These are phyloP conservation scores for Drosophila lacertosa DNA, from an alignment of 1,140 invertebrate genomes.

Conservation along the genomic window DNA sequence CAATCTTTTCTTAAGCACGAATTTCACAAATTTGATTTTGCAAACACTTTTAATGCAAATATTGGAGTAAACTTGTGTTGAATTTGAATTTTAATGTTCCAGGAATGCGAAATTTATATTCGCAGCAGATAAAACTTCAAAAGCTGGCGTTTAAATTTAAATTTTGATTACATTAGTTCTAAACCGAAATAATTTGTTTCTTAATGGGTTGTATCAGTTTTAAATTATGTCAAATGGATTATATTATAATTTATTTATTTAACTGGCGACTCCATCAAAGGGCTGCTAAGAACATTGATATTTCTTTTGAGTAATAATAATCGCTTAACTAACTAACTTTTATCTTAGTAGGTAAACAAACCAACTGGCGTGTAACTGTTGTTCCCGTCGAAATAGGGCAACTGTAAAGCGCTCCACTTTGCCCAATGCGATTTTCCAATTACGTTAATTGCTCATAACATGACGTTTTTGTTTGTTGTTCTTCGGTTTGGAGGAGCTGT, in stretches of 20 bases:
- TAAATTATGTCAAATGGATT: too few species aligned
- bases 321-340: not conserved
- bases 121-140: not conserved
- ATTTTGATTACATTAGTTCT: too few species aligned
- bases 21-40: not conserved
- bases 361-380: not conserved
- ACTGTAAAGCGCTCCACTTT: constrained; percentile 48
- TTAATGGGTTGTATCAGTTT: too few species aligned
- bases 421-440: constrained; percentile 69
- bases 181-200: too few species aligned
- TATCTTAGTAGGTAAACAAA: not conserved
- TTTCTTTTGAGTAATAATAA: too few species aligned
- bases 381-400: constrained; percentile 46
- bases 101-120: not conserved
- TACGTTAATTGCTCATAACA: constrained; percentile 79
- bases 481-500: constrained; percentile 40
- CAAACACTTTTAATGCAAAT: not conserved
- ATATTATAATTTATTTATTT: too few species aligned
- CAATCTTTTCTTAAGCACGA: not conserved
- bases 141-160: too few species aligned
- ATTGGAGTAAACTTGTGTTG: not conserved
- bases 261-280: too few species aligned
- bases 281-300: too few species aligned
- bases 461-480: constrained; percentile 76
- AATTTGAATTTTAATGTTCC: not conserved